Evolutionary conservation across 2,113 vertebrate genomes (phyloP).

Genomic region (Apus apus): DNA sequence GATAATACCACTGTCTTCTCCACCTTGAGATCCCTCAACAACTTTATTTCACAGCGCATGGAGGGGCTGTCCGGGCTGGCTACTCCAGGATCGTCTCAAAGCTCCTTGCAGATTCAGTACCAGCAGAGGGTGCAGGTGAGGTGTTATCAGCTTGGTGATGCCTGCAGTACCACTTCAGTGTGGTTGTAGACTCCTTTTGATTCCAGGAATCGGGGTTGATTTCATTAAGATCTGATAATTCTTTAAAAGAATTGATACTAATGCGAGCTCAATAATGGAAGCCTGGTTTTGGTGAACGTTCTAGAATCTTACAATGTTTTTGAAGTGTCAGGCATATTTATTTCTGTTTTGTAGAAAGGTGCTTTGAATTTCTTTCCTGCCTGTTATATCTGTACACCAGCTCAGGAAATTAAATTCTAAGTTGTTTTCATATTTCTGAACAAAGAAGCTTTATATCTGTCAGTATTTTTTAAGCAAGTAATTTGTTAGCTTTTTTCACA

Average conservation of each 20-base stretch:
- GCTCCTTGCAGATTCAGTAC: slow-evolving; percentile 84
- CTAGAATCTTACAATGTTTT: neutral
- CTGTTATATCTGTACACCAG: neutral
- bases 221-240: neutral
- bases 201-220: neutral
- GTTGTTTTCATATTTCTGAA: neutral
- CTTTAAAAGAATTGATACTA: neutral
- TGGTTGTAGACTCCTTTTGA: neutral
- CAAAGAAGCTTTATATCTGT: neutral
- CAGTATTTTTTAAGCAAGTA: neutral
- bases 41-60: slow-evolving; percentile 81
- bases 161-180: neutral
- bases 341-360: neutral
- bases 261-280: neutral
- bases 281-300: neutral
- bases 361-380: neutral
- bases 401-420: neutral
- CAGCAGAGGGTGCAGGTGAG: slow-evolving; percentile 89
- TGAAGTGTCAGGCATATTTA: neutral
- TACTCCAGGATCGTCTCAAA: neutral
- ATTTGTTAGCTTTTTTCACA: neutral
- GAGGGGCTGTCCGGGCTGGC: slow-evolving; percentile 65
- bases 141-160: neutral
- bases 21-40: slow-evolving; percentile 89
- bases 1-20: slow-evolving; percentile 90